A percentile compares a stretch with the other conserved stretches of the same genome.
Evolutionary conservation across 2,797 vertebrate genomes (phyloP).

Genomic region (Hipposideros larvatus): DNA sequence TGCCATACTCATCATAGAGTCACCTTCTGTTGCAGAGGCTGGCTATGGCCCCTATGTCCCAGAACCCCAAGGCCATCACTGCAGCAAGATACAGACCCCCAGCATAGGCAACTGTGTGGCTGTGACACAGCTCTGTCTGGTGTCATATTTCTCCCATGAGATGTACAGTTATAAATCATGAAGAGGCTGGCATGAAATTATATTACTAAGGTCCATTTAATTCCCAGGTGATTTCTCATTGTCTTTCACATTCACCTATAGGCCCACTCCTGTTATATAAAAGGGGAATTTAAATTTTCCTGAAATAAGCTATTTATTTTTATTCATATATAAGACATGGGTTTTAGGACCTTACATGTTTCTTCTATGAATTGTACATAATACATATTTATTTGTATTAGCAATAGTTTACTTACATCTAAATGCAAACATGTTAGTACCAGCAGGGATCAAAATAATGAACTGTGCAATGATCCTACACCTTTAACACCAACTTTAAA

Average conservation of each 20-base stretch:
- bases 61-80: not conserved
- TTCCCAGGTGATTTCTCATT: not conserved
- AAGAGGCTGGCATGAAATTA: not conserved
- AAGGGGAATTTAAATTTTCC: not conserved
- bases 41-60: no score
- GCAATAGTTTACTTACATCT: not conserved
- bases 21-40: not conserved
- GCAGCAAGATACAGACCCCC: not conserved
- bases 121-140: not conserved
- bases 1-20: not conserved
- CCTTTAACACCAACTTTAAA: not conserved
- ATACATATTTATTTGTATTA: not conserved
- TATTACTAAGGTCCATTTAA: slow-evolving; percentile 16
- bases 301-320: slow-evolving; percentile 6
- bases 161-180: not conserved
- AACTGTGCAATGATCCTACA: not conserved
- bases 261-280: not conserved
- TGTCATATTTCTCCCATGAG: not conserved
- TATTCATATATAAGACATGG: not conserved
- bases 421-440: not conserved
- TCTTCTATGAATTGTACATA: not conserved
- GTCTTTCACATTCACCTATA: not conserved
- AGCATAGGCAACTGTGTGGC: not conserved
- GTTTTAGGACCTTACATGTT: not conserved
- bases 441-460: not conserved